A percentile compares a stretch with the other conserved stretches of the same genome.
These are phyloP conservation scores for Drosophila asahinai DNA, from an alignment of 1,140 invertebrate genomes.

Conservation along the genomic window DNA sequence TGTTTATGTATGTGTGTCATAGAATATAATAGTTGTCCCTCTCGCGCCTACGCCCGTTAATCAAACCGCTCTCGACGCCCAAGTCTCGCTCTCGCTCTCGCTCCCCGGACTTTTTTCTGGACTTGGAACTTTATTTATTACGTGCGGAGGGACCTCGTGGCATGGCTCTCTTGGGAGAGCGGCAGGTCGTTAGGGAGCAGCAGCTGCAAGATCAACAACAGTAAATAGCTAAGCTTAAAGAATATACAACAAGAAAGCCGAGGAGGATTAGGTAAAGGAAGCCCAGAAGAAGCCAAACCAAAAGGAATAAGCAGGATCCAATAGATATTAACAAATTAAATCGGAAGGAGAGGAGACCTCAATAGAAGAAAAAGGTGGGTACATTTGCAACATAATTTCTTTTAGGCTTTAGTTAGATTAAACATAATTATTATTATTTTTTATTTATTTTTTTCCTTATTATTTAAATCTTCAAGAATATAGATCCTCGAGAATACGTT, in stretches of 20 bases:
- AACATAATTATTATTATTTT: neutral
- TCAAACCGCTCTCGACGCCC: neutral
- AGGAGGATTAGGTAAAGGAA: neutral
- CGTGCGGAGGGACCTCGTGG: slow-evolving; percentile 17
- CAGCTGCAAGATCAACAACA: slow-evolving; percentile 40
- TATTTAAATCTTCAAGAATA: no score
- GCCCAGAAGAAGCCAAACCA: slow-evolving; percentile 8
- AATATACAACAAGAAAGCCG: neutral
- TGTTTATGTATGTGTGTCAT: slow-evolving; percentile 14
- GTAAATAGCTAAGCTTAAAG: slow-evolving; percentile 28
- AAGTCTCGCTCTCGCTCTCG: slow-evolving; percentile 1
- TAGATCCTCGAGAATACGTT: no score
- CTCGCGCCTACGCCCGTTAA: slow-evolving; percentile 2
- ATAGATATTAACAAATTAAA: slow-evolving; percentile 25
- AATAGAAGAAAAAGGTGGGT: slow-evolving; percentile 7
- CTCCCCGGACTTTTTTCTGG: slow-evolving; percentile 4
- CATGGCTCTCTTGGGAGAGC: slow-evolving; percentile 44
- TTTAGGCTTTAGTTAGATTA: neutral
- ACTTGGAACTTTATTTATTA: slow-evolving; percentile 4
- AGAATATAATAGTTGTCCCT: slow-evolving; percentile 4
- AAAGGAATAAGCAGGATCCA: slow-evolving; percentile 17
- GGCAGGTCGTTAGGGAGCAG: slow-evolving; percentile 41
- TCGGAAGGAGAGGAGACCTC: neutral
- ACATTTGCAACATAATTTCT: neutral
- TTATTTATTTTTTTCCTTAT: no score